Evolutionary conservation across 2,113 vertebrate species (phyloP), one percentile per base, ranked within the genome.

Genomic region (Sciurus niger): DNA sequence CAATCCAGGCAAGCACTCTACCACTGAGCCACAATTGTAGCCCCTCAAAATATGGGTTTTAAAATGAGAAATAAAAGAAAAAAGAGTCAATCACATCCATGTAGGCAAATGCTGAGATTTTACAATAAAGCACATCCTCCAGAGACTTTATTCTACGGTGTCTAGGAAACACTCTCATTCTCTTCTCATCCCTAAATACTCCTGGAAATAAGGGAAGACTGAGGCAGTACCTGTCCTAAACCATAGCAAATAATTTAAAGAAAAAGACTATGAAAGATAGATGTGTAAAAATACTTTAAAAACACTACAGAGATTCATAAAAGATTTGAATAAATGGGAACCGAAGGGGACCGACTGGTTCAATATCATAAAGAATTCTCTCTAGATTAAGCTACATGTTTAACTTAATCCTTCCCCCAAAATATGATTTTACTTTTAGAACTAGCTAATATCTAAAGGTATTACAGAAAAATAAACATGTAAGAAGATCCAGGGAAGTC

Each of bases 301-400:
- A 93, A 63, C 20, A 84, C 30, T 68, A 60, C 2, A 30, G 30
- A 78, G 17, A 82, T 34, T 80, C 67, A 93, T 37, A 63, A 89
- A 77, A 85, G 30, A 88, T 82, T 0, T 76, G n/a, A 90, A 79
- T 92, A 87, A 83, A 60, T 90, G 40, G 58, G 63, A 89, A 85
- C 63, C 94, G 73, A 74, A 14, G 58, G 28, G 18, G 28, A 65
- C 13, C 84, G 13, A 24, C 7, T 84, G 67, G 14, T 28, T 89
- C 73, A 82, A 43, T 43, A 91, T 76, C 2, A 43, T 77, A 40
- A 68, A 93, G 76, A 58, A 77, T 34, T 89, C 43, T 89, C 10
- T 11, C 34, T 67, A 48, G 16, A 63, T 48, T 83, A 94, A 82
- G 43, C 60, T 76, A 72, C 55, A 73, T 18, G 46, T 46, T 53